Conservation (phyloP, 1,140 invertebrate genomes). For the Brachionus rotundiformis region DNA sequence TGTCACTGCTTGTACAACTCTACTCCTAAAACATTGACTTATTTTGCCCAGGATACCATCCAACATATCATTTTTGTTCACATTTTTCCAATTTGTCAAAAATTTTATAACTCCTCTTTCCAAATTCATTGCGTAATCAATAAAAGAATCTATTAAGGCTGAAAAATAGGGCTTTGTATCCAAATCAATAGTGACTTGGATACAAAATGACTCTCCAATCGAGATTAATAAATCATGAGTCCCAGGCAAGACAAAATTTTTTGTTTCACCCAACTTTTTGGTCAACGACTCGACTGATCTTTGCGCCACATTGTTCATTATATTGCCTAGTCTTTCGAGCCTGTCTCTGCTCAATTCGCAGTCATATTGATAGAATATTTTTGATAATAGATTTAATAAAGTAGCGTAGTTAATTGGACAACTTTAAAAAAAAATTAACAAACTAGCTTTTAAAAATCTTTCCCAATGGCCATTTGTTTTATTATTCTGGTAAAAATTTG, state of each 20-base stretch:
- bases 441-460: conserved; percentile 1
- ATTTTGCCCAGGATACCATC: not conserved
- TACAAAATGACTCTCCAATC: conserved; percentile 23
- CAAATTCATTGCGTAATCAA: conserved; percentile 8
- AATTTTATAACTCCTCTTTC: not conserved
- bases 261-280: not conserved
- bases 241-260: conserved; percentile 24
- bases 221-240: conserved; percentile 14
- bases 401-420: not conserved
- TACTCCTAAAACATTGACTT: not conserved
- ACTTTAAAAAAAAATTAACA: not conserved
- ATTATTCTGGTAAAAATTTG: too few species aligned
- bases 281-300: not conserved
- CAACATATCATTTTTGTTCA: not conserved
- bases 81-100: not conserved
- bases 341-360: not conserved
- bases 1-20: not conserved
- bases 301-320: not conserved
- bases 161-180: not conserved
- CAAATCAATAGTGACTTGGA: not conserved
- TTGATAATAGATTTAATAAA: not conserved
- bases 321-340: not conserved
- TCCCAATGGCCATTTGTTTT: too few species aligned
- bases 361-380: conserved; percentile 3
- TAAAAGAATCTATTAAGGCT: not conserved